Percentiles rank a stretch among this genome's conserved stretches.
Conservation (phyloP, 2,113 vertebrate genomes). For the Nyctibius bracteatus region DNA sequence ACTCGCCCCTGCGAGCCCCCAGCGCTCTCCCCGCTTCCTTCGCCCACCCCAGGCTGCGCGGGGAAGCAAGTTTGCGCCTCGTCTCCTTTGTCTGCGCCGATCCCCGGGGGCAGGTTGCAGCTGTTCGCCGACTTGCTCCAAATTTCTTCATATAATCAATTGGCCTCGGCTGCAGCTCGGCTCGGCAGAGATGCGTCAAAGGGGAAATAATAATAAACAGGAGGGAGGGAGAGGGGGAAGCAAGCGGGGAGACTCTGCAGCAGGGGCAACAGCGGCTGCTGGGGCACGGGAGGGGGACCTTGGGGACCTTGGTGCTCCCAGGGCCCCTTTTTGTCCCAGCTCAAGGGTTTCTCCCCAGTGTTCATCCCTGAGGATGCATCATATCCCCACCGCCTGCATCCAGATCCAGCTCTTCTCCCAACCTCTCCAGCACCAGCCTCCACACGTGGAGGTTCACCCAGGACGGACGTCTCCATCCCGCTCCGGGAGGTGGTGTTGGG, state of each 20-base stretch:
- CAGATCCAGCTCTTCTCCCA: neutral
- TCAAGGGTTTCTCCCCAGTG: rapidly evolving
- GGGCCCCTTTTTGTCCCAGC: neutral
- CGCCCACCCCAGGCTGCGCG: neutral
- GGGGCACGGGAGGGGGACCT: neutral
- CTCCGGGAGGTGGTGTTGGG: neutral
- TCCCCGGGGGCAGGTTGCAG: slow-evolving; percentile 56
- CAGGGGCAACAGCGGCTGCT: neutral
- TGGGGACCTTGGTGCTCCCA: rapidly evolving
- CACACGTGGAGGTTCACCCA: rapidly evolving
- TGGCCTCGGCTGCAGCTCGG: slow-evolving; percentile 61
- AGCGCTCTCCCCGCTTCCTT: neutral
- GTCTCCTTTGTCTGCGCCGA: neutral
- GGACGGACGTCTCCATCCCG: rapidly evolving
- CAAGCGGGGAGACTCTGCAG: neutral
- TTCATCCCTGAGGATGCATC: neutral
- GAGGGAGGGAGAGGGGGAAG: neutral
- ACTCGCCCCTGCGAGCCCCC: neutral
- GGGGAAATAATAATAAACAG: neutral
- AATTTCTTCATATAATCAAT: slow-evolving; percentile 77
- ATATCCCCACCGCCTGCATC: rapidly evolving
- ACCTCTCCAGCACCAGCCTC: neutral
- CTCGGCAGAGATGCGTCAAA: neutral
- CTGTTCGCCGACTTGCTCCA: slow-evolving; percentile 59
- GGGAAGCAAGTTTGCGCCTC: neutral